Conservation (phyloP, 2,888 invertebrate species). For the Torymus tubicola region DNA sequence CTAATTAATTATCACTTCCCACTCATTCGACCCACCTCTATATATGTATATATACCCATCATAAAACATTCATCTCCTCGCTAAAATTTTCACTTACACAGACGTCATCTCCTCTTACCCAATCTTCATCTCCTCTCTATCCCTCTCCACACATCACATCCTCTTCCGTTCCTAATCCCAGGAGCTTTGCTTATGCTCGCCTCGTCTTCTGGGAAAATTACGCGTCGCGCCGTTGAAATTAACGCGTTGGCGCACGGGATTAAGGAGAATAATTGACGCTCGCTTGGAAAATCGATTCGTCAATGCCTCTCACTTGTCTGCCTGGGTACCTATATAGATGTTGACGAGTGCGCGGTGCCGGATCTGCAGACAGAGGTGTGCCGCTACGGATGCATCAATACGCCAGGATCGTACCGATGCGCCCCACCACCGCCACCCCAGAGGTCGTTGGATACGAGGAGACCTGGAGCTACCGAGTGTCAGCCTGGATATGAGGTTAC, state of each 20-base stretch:
- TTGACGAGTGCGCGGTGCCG: conserved; percentile 81
- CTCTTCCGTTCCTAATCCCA: too few relatives aligned
- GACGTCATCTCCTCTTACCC: too few relatives aligned
- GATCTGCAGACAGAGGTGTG: conserved; percentile 73
- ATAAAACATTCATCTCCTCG: too few relatives aligned
- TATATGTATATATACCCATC: too few relatives aligned
- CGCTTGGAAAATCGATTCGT: conserved; percentile 38
- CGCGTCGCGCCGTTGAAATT: conserved; percentile 22
- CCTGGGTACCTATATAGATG: conserved; percentile 74
- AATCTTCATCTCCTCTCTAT: too few relatives aligned
- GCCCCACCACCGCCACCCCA: conserved; percentile 58
- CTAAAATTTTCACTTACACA: too few relatives aligned
- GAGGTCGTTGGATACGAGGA: neutral
- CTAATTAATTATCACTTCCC: too few relatives aligned
- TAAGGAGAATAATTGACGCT: conserved; percentile 24
- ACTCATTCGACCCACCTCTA: too few relatives aligned
- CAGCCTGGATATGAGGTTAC: conserved; percentile 43
- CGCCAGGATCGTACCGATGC: conserved; percentile 78
- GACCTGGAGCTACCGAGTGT: conserved; percentile 50
- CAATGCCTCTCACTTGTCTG: conserved; percentile 33
- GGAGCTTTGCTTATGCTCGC: too few relatives aligned
- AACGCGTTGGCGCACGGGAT: neutral
- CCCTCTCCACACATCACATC: too few relatives aligned
- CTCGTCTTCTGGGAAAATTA: conserved; percentile 28
- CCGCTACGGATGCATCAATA: conserved; percentile 78